Evolutionary conservation across 2,888 invertebrate genomes (phyloP).

Genomic region (Lagria hirta): DNA sequence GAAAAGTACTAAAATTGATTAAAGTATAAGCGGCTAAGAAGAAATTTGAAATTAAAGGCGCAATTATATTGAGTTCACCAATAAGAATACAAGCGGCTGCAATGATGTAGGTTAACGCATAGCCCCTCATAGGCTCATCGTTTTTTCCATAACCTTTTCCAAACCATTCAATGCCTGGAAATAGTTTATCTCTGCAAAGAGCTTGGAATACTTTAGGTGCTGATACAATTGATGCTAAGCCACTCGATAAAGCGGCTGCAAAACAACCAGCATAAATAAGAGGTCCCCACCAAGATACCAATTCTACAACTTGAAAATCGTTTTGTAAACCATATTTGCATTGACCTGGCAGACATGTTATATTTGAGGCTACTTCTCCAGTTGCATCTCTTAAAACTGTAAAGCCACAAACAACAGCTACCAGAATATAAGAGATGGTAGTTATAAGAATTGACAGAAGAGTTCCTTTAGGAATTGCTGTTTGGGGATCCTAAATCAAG

Average conservation of each 20-base stretch:
- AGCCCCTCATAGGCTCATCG: slow-evolving; percentile 85
- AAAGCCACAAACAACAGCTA: slow-evolving; percentile 77
- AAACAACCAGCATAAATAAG: slow-evolving; percentile 96
- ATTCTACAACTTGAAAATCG: slow-evolving; percentile 79
- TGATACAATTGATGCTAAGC: slow-evolving; percentile 91
- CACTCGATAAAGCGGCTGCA: slow-evolving; percentile 95
- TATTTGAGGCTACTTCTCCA: slow-evolving; percentile 63
- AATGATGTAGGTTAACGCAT: slow-evolving; percentile 89
- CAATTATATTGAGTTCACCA: slow-evolving; percentile 85
- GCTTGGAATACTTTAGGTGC: slow-evolving; percentile 96
- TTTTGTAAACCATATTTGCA: slow-evolving; percentile 76
- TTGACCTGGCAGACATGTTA: slow-evolving; percentile 44
- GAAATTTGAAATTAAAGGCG: slow-evolving; percentile 91
- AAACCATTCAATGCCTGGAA: slow-evolving; percentile 89
- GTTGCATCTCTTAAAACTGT: slow-evolving; percentile 79
- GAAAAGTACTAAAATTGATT: slow-evolving; percentile 93
- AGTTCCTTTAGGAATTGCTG: slow-evolving; percentile 90
- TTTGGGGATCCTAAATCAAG: slow-evolving; percentile 84
- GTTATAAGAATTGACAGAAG: slow-evolving; percentile 86
- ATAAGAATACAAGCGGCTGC: slow-evolving; percentile 83
- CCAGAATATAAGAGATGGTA: slow-evolving; percentile 80
- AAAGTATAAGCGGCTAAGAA: slow-evolving; percentile 91
- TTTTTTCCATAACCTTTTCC: slow-evolving; percentile 82
- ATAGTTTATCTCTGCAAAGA: slow-evolving; percentile 90
- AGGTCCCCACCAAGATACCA: slow-evolving; percentile 86